phyloP scores from a whole-genome alignment of 2,888 invertebrate genomes.

The Campopleginae sp. region DNA sequence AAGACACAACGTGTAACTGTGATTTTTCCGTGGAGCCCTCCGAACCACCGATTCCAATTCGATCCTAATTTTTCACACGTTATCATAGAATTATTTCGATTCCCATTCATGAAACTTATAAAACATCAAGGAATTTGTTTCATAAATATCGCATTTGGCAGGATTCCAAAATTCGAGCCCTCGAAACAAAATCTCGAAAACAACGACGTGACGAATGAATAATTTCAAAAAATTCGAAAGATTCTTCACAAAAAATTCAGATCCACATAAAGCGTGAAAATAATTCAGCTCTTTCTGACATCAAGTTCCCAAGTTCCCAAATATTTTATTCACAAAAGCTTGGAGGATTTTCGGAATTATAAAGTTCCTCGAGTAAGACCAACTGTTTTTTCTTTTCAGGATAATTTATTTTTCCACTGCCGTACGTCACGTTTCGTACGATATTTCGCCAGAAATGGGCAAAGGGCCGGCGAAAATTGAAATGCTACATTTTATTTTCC shows the following conservation, averaged over 20 bases:
- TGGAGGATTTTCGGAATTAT: background rate
- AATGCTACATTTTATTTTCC: background rate
- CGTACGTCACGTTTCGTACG: background rate
- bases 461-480: background rate
- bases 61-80: background rate
- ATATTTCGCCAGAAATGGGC: background rate
- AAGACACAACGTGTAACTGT: too few relatives aligned
- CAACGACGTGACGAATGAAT: background rate
- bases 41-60: too few relatives aligned
- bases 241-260: background rate
- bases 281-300: background rate
- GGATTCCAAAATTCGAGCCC: background rate
- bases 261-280: background rate
- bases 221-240: background rate
- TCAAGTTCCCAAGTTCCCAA: background rate
- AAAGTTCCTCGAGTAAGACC: background rate
- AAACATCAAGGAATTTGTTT: background rate
- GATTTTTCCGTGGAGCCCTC: too few relatives aligned
- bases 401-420: background rate
- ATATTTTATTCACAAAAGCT: background rate
- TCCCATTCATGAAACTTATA: background rate
- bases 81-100: background rate
- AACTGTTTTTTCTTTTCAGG: background rate
- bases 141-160: background rate
- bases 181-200: background rate